Evolutionary conservation across 2,113 vertebrate species (phyloP).

Genomic region (Pseudorhombus dupliciocellatus): DNA sequence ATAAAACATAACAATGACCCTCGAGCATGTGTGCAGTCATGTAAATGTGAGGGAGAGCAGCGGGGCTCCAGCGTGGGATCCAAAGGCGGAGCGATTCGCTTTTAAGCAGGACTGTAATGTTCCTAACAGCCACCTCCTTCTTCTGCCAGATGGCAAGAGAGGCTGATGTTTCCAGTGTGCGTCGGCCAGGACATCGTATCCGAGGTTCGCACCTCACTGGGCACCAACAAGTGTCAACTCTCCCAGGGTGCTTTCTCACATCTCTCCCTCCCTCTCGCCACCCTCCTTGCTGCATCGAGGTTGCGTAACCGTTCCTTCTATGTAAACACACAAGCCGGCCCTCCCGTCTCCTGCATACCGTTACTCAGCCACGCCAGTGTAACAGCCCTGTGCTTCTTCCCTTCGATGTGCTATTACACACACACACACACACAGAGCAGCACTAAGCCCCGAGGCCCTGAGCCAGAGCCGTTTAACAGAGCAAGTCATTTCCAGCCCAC

Average conservation of each 20-base stretch:
- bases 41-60: constrained; percentile 25
- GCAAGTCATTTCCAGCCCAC: constrained; percentile 44
- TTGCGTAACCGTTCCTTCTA: constrained; percentile 74
- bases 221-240: constrained; percentile 73
- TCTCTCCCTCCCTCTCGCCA: constrained; percentile 17
- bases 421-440: constrained; percentile 23
- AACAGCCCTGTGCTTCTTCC: constrained; percentile 42
- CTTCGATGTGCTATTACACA: constrained; percentile 21
- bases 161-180: constrained; percentile 51
- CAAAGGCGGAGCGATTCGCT: constrained; percentile 39
- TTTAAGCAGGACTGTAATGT: constrained; percentile 47
- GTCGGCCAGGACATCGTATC: constrained; percentile 55
- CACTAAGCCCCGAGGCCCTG: constrained; percentile 25
- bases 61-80: constrained; percentile 9
- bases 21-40: not conserved
- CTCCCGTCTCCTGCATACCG: constrained; percentile 38
- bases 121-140: constrained; percentile 29
- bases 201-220: constrained; percentile 70
- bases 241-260: constrained; percentile 53
- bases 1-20: not conserved
- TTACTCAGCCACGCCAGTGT: constrained; percentile 20
- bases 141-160: constrained; percentile 60
- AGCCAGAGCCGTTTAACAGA: constrained; percentile 61
- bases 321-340: constrained; percentile 60
- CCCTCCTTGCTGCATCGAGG: constrained; percentile 46